Evolutionary conservation across 2,888 invertebrate genomes (phyloP).

Genomic region (Chymomyza amoena): DNA sequence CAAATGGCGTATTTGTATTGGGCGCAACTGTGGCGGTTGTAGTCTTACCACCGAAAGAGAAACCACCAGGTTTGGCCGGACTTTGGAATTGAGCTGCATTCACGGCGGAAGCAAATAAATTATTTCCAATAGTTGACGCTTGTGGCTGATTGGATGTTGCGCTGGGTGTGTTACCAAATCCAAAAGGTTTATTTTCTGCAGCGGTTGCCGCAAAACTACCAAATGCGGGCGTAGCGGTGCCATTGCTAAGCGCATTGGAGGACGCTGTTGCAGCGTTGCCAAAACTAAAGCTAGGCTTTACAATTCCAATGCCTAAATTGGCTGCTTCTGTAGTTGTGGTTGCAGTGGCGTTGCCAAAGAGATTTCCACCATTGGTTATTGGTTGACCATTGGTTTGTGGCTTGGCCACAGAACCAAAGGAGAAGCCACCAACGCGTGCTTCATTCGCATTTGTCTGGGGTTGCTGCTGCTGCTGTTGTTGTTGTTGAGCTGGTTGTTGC

Average conservation of each 20-base stretch:
- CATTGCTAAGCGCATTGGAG: neutral
- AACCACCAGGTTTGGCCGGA: slow-evolving; percentile 40
- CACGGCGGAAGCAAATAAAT: slow-evolving; percentile 54
- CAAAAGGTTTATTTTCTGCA: slow-evolving; percentile 45
- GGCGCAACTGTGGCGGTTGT: slow-evolving; percentile 7
- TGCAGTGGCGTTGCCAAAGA: slow-evolving; percentile 36
- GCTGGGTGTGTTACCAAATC: slow-evolving; percentile 43
- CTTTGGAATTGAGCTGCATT: slow-evolving; percentile 34
- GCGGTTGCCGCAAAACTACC: slow-evolving; percentile 32
- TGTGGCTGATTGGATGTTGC: neutral
- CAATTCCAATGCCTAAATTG: slow-evolving; percentile 16
- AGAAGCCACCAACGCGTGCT: slow-evolving; percentile 42
- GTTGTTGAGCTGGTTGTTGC: neutral
- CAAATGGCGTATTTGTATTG: slow-evolving; percentile 40
- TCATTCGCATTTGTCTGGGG: neutral
- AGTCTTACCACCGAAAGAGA: slow-evolving; percentile 49
- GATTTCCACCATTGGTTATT: slow-evolving; percentile 18
- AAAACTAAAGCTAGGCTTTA: slow-evolving; percentile 51
- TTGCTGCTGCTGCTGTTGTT: neutral
- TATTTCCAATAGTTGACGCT: slow-evolving; percentile 33
- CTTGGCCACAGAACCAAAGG: slow-evolving; percentile 32
- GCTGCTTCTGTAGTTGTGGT: neutral
- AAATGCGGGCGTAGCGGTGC: slow-evolving; percentile 17
- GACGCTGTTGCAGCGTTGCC: slow-evolving; percentile 26
- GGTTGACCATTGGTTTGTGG: slow-evolving; percentile 24